phyloP scores from a whole-genome alignment of 2,113 vertebrate species.

The Haplochromis burtoni region DNA sequence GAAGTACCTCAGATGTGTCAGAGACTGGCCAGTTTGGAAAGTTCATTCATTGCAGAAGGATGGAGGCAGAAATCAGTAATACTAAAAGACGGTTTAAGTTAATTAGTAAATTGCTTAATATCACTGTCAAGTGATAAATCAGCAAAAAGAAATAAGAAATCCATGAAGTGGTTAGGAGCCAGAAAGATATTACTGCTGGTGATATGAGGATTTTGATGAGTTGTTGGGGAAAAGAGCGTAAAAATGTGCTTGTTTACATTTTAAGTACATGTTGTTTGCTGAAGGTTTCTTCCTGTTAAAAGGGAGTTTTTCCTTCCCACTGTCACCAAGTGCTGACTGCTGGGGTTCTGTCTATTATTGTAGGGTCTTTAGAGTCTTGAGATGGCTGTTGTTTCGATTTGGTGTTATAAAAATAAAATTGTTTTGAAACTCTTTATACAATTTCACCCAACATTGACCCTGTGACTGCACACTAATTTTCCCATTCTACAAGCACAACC shows the following conservation, averaged over 20 bases:
- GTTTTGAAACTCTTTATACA: neutral
- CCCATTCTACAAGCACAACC: neutral
- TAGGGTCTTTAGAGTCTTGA: neutral
- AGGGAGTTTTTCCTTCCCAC: neutral
- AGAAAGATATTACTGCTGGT: neutral
- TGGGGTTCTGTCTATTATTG: neutral
- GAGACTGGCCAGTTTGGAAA: neutral
- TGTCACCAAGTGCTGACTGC: neutral
- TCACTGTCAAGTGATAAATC: neutral
- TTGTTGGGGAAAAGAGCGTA: neutral
- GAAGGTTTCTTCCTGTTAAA: neutral
- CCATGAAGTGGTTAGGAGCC: neutral
- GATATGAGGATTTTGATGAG: neutral
- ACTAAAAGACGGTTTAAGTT: neutral
- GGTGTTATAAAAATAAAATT: neutral
- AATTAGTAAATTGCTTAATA: neutral
- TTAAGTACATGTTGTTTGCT: neutral
- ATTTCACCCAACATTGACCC: neutral
- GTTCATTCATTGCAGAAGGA: neutral
- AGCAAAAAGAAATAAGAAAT: neutral
- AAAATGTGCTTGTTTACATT: neutral
- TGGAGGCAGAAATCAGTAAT: neutral
- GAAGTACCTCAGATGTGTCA: conserved; percentile 22
- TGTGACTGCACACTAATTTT: neutral
- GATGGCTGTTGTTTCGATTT: neutral